Base-by-base conservation (phyloP, 2,113 vertebrate genomes). In the Mormoops blainvillei region DNA sequence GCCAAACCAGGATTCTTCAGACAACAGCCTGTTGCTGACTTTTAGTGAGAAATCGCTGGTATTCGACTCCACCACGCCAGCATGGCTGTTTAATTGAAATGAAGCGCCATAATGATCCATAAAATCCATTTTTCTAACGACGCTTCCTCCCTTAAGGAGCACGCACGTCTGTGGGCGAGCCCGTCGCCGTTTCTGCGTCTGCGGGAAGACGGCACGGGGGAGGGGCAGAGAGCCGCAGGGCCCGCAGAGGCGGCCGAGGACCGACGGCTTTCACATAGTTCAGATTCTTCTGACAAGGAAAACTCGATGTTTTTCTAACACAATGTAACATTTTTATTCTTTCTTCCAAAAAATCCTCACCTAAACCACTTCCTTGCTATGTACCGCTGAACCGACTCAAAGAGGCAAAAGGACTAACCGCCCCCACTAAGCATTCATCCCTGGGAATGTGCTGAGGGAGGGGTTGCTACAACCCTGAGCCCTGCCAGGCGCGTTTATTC, bases 361-460 rank as follows among this genome's bases (percentile, higher is more conserved):
- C 26, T 10, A 24, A 13, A 45, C 24, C 19, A 41, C 9, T 7
- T 43, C 11, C 45, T 38, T 73, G 36, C 20, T 28, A 0, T 15
- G 7, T 36, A 1, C 50, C 18, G 2, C 14, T 26, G 2, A 1
- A 1, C 0, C 54, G n/a, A 31, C 20, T 82, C 41, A 52, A 28
- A 52, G 76, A 80, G 31, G 31, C 15, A 20, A 15, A 31, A 1
- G 0, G 10, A 4, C 33, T 2, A 31, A 9, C 18, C 4, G 1
- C 10, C 77, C 13, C 5, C 15, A 3, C 0, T 8, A 3, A 8
- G 4, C 3, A 0, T 4, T 18, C 45, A 2, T 3, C 14, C 54
- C 45, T 38, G 54, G 16, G 31, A 16, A 2, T 31, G 8, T 9
- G 0, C 13, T 6, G 31, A 22, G 19, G 8, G 0, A 16, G 0